Base-by-base conservation (phyloP, 2,113 vertebrate genomes). In the Zootoca vivipara region DNA sequence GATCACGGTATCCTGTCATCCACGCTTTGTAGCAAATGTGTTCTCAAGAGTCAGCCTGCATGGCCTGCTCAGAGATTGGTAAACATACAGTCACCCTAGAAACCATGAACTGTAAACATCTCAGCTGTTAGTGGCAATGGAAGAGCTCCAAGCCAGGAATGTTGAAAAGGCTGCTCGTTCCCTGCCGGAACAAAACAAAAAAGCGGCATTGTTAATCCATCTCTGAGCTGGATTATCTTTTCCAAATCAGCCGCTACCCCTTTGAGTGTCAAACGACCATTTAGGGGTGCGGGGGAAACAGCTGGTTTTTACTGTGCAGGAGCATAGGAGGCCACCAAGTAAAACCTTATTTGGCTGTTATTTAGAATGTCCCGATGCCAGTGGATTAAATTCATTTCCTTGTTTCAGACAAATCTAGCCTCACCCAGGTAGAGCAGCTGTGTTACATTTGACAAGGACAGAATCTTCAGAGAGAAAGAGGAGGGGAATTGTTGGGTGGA, bases 361-460 rank as follows among this genome's bases (percentile, higher is more conserved):
- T 92, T 92, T 89, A 58, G 90, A 92, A 93, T 64, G 89, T 77
- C 89, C 87, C 67, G 64, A 33, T 46, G 64, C 67, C 0, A 24
- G 22, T 75, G 91, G 87, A 89, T 89, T 82, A 87, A 94, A 90
- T 88, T 69, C 78, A 92, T 94, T 92, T 90, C 87, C 26, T 52
- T 93, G 35, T 91, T 83, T 86, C 83, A 90, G 77, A 35, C 83
- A 82, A 35, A 81, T 87, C 75, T 73, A 78, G 64, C 33, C 52
- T 92, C 78, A 73, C 65, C 56, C 90, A 78, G 4, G 82, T 56
- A 85, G 18, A 73, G 77, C 64, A 87, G 79, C 79, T 87, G 40
- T 62, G 13, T 52, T 87, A 89, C 85, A 93, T 92, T 78, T 90
- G 80, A 94, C 82, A 92, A 90, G 83, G 80, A 90, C 73, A 92